These are phyloP conservation scores for Bostrychus sinensis DNA, from an alignment of 2,113 vertebrate genomes.

Conservation along the genomic window DNA sequence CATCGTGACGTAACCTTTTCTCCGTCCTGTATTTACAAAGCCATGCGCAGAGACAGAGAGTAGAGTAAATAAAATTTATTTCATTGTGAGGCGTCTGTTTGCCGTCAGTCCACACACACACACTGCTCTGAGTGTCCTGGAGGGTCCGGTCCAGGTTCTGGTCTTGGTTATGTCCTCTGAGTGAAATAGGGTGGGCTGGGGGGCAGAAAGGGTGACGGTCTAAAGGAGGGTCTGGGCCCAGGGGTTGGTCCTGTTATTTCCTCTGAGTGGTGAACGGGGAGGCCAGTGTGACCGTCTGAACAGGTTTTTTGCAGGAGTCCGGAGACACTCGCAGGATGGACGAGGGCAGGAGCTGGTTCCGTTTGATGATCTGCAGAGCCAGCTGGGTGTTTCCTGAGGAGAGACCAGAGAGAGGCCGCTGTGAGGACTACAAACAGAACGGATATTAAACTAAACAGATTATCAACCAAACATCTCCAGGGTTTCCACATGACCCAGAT, in stretches of 20 bases:
- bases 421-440: too few relatives aligned
- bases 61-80: conserved; percentile 71
- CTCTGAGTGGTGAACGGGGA: conserved; percentile 89
- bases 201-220: too few relatives aligned
- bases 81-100: conserved; percentile 5
- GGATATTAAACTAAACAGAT: too few relatives aligned
- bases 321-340: conserved; percentile 82
- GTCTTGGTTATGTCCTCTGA: not conserved
- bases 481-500: too few relatives aligned
- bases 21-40: too few relatives aligned
- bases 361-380: conserved; percentile 98
- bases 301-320: conserved; percentile 87
- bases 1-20: too few relatives aligned
- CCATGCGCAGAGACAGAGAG: not conserved
- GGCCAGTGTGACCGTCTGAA: conserved; percentile 88
- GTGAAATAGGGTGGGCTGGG: too few relatives aligned
- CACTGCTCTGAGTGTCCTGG: not conserved
- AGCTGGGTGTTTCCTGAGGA: conserved; percentile 93
- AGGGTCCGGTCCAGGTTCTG: not conserved
- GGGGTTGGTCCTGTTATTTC: conserved; percentile 81
- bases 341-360: conserved; percentile 93
- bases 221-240: not conserved
- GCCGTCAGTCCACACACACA: conserved; percentile 24
- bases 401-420: too few relatives aligned
- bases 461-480: too few relatives aligned